Percentiles rank a stretch among this genome's conserved stretches.
phyloP scores from a whole-genome alignment of 2,797 vertebrate genomes.

The Ceyx erithaca region DNA sequence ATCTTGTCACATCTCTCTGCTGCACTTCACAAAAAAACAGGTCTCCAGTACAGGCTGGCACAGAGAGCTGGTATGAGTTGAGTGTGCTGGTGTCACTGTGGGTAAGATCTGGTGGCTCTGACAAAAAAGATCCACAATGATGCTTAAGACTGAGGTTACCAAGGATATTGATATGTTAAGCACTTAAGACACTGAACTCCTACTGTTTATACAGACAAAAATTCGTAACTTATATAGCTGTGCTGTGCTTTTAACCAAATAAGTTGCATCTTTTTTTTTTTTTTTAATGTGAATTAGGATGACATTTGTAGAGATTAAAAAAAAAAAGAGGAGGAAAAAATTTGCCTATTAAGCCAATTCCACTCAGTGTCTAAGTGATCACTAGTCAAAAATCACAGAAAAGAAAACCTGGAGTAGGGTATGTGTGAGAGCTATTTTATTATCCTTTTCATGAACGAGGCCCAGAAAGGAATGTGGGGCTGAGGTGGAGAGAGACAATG shows the following conservation, averaged over 20 bases:
- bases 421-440: not conserved
- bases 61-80: rapidly evolving
- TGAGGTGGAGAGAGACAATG: not conserved
- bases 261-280: not conserved
- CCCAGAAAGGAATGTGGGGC: not conserved
- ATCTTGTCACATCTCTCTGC: not conserved
- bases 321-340: not conserved
- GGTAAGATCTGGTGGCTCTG: not conserved
- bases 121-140: not conserved
- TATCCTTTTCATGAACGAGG: not conserved
- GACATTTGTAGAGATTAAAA: not conserved
- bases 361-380: not conserved
- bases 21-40: not conserved
- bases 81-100: not conserved
- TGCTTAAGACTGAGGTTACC: not conserved
- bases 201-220: not conserved
- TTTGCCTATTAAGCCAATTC: not conserved
- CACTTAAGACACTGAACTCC: not conserved
- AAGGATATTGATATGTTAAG: not conserved
- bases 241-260: not conserved
- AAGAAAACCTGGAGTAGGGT: not conserved
- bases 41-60: not conserved
- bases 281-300: not conserved
- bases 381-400: not conserved
- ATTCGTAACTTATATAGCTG: rapidly evolving